A percentile compares a stretch with the other conserved stretches of the same genome.
These are phyloP conservation scores for Pipistrellus nathusii DNA, from an alignment of 2,797 vertebrate genomes.

Conservation along the genomic window DNA sequence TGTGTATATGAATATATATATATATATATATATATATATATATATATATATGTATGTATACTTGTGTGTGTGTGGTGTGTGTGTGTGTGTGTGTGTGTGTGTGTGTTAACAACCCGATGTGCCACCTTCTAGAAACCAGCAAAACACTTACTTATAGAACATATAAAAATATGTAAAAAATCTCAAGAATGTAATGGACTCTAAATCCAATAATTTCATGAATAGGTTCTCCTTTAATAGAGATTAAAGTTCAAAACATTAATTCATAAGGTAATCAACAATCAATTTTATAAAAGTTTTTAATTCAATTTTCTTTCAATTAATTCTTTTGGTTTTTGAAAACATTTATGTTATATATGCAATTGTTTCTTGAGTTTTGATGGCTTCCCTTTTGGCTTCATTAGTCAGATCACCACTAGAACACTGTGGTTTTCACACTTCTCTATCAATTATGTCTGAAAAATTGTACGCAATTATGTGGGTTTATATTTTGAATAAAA, in stretches of 20 bases:
- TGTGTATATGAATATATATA: not conserved
- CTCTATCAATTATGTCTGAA: not conserved
- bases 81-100: too few relatives aligned
- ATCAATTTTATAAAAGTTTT: not conserved
- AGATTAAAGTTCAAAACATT: too few relatives aligned
- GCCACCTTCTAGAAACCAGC: not conserved
- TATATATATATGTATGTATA: too few relatives aligned
- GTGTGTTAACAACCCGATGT: not conserved
- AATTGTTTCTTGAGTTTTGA: not conserved
- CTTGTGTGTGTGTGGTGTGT: too few relatives aligned
- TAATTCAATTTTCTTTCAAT: not conserved
- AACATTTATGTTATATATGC: not conserved
- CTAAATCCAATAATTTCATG: too few relatives aligned
- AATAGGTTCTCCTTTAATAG: too few relatives aligned
- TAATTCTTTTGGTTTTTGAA: not conserved
- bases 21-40: too few relatives aligned
- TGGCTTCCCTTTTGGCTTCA: not conserved
- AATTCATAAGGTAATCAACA: too few relatives aligned
- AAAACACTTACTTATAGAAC: not conserved
- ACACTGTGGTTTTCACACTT: not conserved
- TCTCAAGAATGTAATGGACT: too few relatives aligned
- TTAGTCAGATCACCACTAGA: not conserved
- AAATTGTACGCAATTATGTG: not conserved
- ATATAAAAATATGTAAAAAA: too few relatives aligned
- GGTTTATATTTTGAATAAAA: not conserved